Conservation (phyloP, 2,797 vertebrate genomes). For the Mormyrus proboscirostris region DNA sequence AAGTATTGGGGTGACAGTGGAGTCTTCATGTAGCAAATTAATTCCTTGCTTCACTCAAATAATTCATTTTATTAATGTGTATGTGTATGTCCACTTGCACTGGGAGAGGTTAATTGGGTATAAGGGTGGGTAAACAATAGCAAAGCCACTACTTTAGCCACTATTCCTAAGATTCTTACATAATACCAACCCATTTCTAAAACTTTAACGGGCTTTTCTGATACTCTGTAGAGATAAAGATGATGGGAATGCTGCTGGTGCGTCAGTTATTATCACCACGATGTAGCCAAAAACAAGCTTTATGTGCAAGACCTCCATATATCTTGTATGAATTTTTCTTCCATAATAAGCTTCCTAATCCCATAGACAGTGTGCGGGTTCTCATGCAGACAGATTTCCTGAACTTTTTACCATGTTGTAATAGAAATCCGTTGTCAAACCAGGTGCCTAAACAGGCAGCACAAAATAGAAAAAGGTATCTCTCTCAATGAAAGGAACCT, state of each 20-base stretch:
- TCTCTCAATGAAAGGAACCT: not conserved
- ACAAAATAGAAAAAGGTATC: not conserved
- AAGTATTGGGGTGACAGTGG: not conserved
- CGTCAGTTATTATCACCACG: not conserved
- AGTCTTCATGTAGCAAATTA: not conserved
- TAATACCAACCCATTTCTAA: not conserved
- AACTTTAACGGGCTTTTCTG: not conserved
- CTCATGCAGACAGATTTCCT: not conserved
- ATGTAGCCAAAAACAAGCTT: not conserved
- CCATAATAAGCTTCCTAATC: conserved; percentile 2
- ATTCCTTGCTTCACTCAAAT: not conserved
- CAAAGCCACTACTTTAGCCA: not conserved
- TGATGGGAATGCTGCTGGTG: not conserved
- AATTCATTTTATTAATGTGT: not conserved
- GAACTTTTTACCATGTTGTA: not conserved
- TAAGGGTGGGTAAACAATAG: not conserved
- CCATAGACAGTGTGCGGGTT: not conserved
- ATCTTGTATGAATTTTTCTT: not conserved
- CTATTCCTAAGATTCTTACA: not conserved
- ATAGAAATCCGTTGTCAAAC: not conserved
- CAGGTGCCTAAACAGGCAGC: not conserved
- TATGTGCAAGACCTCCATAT: not conserved
- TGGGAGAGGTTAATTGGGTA: not conserved
- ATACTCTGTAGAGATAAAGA: not conserved
- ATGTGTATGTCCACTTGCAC: not conserved